These are phyloP conservation scores for Schizopygopsis pylzovi DNA, from an alignment of 2,797 vertebrate genomes.

Conservation along the genomic window DNA sequence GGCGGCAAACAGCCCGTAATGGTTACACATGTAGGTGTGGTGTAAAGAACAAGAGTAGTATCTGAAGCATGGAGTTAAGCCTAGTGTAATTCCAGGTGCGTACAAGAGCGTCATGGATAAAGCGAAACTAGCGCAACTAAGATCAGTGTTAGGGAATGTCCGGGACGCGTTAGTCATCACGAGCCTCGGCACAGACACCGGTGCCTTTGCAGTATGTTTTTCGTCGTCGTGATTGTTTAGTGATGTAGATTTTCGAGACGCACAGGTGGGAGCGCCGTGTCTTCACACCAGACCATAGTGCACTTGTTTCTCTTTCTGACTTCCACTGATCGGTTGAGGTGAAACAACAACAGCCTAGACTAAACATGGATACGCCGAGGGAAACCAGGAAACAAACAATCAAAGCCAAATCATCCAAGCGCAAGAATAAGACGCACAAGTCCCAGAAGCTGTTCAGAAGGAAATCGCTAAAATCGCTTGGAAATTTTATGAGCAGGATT, in stretches of 20 bases:
- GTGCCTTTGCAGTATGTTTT: conserved; percentile 64
- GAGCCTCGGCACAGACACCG: conserved; percentile 68
- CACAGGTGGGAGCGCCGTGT: conserved; percentile 71
- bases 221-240: conserved; percentile 59
- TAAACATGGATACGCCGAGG: conserved; percentile 75
- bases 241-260: conserved; percentile 67
- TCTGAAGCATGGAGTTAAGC: conserved; percentile 54
- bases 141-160: conserved; percentile 44
- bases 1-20: conserved; percentile 1
- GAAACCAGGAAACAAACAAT: conserved; percentile 69
- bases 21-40: neutral
- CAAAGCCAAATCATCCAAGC: conserved; percentile 71
- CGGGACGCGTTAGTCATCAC: conserved; percentile 56
- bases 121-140: conserved; percentile 6
- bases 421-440: conserved; percentile 75
- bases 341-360: conserved; percentile 27
- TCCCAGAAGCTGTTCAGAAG: conserved; percentile 70
- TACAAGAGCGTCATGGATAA: conserved; percentile 46
- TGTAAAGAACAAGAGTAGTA: conserved; percentile 42
- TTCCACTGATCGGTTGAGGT: conserved; percentile 10
- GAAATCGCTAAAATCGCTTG: conserved; percentile 78
- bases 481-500: conserved; percentile 82
- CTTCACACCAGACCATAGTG: conserved; percentile 21
- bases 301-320: conserved; percentile 57
- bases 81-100: conserved; percentile 50